Base-by-base conservation (phyloP, 2,797 vertebrate species). In the Sebastolobus altivelis region DNA sequence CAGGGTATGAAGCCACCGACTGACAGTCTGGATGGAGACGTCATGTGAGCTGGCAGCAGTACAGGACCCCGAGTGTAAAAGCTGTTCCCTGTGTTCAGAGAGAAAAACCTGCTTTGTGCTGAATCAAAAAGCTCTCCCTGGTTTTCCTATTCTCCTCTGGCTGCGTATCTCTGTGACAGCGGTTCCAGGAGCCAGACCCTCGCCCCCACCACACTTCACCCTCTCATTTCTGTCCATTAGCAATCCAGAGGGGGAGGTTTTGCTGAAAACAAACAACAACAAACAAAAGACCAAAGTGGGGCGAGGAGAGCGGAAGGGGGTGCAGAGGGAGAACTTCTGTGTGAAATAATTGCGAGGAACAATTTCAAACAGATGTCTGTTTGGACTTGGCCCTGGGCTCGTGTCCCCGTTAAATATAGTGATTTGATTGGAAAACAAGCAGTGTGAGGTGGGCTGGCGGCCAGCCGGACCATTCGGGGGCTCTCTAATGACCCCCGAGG, bases 401-500 rank as follows among this genome's bases (percentile, higher is more conserved):
- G 86, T 91, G 89, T 91, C 86, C 83, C 85, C 56, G 88, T 93
- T 95, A 96, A 95, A 95, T 94, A 95, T 93, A 95, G 95, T 93
- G 81, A 94, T 95, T 95, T 94, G 88, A 93, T 94, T 94, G 91
- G 93, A 93, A 95, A 95, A 93, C 91, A 94, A 94, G 92, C 93
- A 82, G 88, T 84, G 84, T 75, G 88, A 90, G 87, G 88, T 92
- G 90, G 91, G 93, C 92, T 75, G 86, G 63, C 78, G 55, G 94
- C 94, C 95, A 95, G 84, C 82, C 80, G 82, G 86, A 88, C 91
- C 88, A 92, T 95, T 95, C 87, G 20, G 86, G 89, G 87, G 87
- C 83, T 95, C 88, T 89, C 86, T 95, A 94, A 94, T 93, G 94
- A 95, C 94, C 94, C 89, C 87, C 65, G 12, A 62, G 90, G 94